Percentiles rank a stretch among this genome's conserved stretches.
Evolutionary conservation across 2,888 invertebrate species (phyloP).

Genomic region (Isotomurus palustris): DNA sequence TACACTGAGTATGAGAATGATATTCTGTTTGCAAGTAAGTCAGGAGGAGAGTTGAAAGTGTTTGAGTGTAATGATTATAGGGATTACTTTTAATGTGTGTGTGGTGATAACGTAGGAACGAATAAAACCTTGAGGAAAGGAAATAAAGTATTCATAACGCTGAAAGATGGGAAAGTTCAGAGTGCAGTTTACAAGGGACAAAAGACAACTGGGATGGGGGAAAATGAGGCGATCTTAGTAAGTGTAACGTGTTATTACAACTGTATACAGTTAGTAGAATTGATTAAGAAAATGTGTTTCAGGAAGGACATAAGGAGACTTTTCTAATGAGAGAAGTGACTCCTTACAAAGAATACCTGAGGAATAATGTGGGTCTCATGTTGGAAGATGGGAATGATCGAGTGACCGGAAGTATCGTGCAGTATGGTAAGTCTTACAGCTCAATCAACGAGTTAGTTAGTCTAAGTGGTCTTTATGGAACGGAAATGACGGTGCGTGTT

Average conservation of each 20-base stretch:
- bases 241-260: neutral
- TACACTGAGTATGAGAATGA: slow-evolving; percentile 23
- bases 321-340: slow-evolving; percentile 24
- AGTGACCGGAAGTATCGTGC: neutral
- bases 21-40: slow-evolving; percentile 30
- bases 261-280: neutral
- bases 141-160: slow-evolving; percentile 23
- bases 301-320: slow-evolving; percentile 27
- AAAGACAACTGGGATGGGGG: slow-evolving; percentile 12
- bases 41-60: slow-evolving; percentile 4
- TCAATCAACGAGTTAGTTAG: too few relatives aligned
- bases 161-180: slow-evolving; percentile 19
- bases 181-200: slow-evolving; percentile 29
- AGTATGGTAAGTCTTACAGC: neutral
- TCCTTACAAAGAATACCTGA: slow-evolving; percentile 34
- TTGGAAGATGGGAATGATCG: neutral
- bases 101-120: too few relatives aligned
- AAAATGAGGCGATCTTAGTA: slow-evolving; percentile 8
- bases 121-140: slow-evolving; percentile 16
- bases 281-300: neutral
- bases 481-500: too few relatives aligned
- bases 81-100: too few relatives aligned
- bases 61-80: neutral
- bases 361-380: slow-evolving; percentile 11
- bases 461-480: too few relatives aligned